A percentile compares a stretch with the other conserved stretches of the same genome.
Evolutionary conservation across 2,113 vertebrate species (phyloP).

Genomic region (Menura novaehollandiae): DNA sequence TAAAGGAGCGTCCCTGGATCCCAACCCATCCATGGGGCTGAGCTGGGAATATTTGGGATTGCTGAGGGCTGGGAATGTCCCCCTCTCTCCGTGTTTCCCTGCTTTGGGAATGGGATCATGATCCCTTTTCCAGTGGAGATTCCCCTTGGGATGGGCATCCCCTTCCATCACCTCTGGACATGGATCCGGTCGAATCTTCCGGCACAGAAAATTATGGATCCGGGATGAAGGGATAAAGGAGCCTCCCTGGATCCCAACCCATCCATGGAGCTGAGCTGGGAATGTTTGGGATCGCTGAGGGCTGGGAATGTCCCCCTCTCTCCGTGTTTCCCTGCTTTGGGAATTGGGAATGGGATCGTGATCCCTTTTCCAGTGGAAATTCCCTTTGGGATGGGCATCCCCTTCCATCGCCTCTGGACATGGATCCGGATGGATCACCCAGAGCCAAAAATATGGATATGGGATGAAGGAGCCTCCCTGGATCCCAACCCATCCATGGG

Average conservation of each 20-base stretch:
- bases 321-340: not conserved
- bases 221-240: not conserved
- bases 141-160: rapidly evolving
- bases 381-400: too few relatives aligned
- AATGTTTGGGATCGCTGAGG: not conserved
- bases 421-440: not conserved
- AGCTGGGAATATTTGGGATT: not conserved
- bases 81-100: rapidly evolving
- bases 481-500: not conserved
- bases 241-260: not conserved
- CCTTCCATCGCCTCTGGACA: not conserved
- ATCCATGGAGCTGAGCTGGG: not conserved
- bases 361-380: not conserved
- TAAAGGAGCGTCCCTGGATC: too few relatives aligned
- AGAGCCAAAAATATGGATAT: too few relatives aligned
- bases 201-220: rapidly evolving
- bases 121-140: not conserved
- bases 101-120: rapidly evolving
- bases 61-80: not conserved
- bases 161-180: rapidly evolving
- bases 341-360: not conserved
- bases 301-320: rapidly evolving
- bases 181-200: not conserved
- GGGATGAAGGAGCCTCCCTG: too few relatives aligned
- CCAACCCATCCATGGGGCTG: too few relatives aligned